Percentiles rank a stretch among this genome's conserved stretches.
phyloP scores from a whole-genome alignment of 2,113 vertebrate species.

The Chaetura pelagica region DNA sequence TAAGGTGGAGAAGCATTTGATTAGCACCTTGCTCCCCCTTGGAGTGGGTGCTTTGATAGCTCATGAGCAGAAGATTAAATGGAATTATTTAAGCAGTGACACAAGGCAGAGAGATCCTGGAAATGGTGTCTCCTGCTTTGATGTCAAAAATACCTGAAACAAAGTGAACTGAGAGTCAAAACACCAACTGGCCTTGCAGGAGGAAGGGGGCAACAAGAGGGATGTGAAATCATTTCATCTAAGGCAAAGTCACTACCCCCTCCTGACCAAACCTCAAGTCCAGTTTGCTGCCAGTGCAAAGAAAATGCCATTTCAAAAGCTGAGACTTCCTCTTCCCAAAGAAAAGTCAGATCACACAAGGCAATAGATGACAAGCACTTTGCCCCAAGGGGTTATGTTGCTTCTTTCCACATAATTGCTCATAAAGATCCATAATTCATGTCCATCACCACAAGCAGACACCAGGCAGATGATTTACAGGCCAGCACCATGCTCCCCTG shows the following conservation, averaged over 20 bases:
- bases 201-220: background rate
- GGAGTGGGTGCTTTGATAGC: conserved; percentile 70
- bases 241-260: conserved; percentile 49
- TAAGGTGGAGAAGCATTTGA: conserved; percentile 67
- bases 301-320: background rate
- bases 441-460: background rate
- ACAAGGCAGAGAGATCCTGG: conserved; percentile 60
- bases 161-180: background rate
- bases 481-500: background rate
- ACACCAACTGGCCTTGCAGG: background rate
- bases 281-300: background rate
- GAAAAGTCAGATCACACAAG: background rate
- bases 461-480: background rate
- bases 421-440: conserved; percentile 42
- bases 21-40: conserved; percentile 70
- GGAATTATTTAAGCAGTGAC: conserved; percentile 71
- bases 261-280: background rate
- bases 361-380: background rate
- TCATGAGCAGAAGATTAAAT: conserved; percentile 64
- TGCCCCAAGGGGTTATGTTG: conserved; percentile 6
- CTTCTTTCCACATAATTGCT: conserved; percentile 23
- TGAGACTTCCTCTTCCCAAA: background rate
- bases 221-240: conserved; percentile 3
- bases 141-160: conserved; percentile 63
- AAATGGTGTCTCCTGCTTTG: conserved; percentile 62